Evolutionary conservation across 2,113 vertebrate species (phyloP), one percentile per base, ranked within the genome.

Genomic region (Trogon surrucura): DNA sequence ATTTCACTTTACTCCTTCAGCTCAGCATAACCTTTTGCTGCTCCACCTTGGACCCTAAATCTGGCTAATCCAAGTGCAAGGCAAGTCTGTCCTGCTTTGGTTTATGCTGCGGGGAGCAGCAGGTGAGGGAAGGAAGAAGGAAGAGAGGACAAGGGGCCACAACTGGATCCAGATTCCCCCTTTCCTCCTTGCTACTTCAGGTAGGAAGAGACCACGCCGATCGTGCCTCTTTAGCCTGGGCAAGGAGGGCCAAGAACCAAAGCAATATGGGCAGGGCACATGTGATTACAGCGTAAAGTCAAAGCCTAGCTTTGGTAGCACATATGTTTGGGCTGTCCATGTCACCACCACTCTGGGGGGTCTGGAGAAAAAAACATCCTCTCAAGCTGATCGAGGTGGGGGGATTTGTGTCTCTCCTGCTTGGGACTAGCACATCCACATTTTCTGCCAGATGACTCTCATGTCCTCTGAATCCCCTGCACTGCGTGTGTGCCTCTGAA

Each of bases 271-370:
- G 8, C 26, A 58, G 75, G 36, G 9, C 30, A 54, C 4, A 4
- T 15, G n/a, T 61, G 41, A 79, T 85, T 71, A 34, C 5, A 53
- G 8, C 1, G 0, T 51, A 10, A 85, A 61, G 23, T 44, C 21
- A 65, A 77, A 78, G 6, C 18, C 60, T 34, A 36, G 13, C n/a
- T 79, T 61, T 73, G 22, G 19, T 30, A 45, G 32, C 20, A 19
- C 0, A 0, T 16, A 7, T 15, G 1, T 64, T 72, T 67, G 30
- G 17, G 17, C 23, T 62, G 6, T 9, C 27, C 36, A 0, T 72
- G 30, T 56, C 72, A 44, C 4, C 29, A 45, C 0, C 0, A 21
- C 6, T 61, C 19, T 44, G n/a, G 44, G 11, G 34, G 21, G 21
- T 50, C 72, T 80, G 50, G 18, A 65, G 19, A 64, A 60, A 67